phyloP scores from a whole-genome alignment of 2,797 vertebrate genomes.

The Paramormyrops hopkinsi region DNA sequence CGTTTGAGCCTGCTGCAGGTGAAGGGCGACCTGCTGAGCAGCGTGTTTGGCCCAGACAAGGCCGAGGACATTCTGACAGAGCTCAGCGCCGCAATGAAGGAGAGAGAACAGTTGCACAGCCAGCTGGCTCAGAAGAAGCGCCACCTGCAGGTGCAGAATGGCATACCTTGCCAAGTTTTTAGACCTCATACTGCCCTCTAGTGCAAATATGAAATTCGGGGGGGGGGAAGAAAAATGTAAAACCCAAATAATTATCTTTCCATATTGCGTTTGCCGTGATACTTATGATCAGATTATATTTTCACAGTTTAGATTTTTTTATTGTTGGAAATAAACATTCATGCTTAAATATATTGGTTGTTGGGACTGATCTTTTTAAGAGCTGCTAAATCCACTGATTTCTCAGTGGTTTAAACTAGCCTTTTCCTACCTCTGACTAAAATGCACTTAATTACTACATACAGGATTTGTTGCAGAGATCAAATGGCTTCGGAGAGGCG shows the following conservation, averaged over 20 bases:
- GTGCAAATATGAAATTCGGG: not conserved
- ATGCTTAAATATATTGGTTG: not conserved
- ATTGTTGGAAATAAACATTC: not conserved
- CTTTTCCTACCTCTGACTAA: not conserved
- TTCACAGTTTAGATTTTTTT: not conserved
- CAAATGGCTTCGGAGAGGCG: conserved; percentile 70
- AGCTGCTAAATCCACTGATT: not conserved
- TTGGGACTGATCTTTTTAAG: not conserved
- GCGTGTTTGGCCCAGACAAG: conserved; percentile 66
- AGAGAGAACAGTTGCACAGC: conserved; percentile 71
- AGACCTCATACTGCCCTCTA: not conserved
- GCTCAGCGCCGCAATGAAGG: conserved; percentile 54
- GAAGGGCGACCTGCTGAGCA: conserved; percentile 66
- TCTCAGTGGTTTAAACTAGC: not conserved
- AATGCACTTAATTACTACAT: not conserved
- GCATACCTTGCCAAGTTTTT: not conserved
- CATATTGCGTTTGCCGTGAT: not conserved
- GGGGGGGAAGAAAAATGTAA: too few species aligned
- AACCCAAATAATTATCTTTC: not conserved
- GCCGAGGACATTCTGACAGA: conserved; percentile 62
- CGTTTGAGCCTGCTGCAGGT: conserved; percentile 62
- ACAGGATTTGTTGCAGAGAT: conserved; percentile 69
- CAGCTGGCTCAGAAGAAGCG: conserved; percentile 74
- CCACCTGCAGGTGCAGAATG: conserved; percentile 64
- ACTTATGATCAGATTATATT: not conserved